Base-by-base conservation (phyloP, 2,797 vertebrate species). In the Hirundo rustica region DNA sequence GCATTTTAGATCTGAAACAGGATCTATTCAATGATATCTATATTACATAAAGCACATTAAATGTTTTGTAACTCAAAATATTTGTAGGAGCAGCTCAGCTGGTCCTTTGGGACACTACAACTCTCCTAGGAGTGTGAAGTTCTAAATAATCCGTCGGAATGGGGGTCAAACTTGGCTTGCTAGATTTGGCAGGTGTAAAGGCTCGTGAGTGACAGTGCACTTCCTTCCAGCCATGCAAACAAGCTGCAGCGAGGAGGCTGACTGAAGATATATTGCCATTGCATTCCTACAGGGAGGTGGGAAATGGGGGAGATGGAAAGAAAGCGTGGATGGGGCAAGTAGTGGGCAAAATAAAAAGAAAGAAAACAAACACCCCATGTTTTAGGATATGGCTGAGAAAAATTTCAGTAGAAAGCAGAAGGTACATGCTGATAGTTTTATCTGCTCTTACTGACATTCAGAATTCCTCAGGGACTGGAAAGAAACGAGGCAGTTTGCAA, bases 371-470 rank as follows among this genome's bases (percentile, higher is more conserved):
- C 13, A 60, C 5, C 16, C 23, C 32, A 10, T 19, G n/a, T 53
- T 91, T 87, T 51, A 60, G 45, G 71, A 54, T 32, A 53, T 0
- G 0, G 40, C n/a, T 76, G 26, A 85, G 34, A 66, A 95, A 84
- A 79, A 53, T 0, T 4, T 30, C 45, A 50, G 44, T 78, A 74
- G 60, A 73, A 94, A 93, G 25, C 44, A 93, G 88, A 92, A 92
- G 57, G 36, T 95, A 85, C 25, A 30, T 6, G 23, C 62, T 87
- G 64, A 58, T 80, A 65, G 70, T 89, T 95, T 92, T 92, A 94
- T 95, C 84, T 82, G 53, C 81, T 92, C 75, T 73, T 86, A 60
- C 83, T 92, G 90, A 95, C 80, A 91, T 67, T 38, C 81, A 87
- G 77, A 87, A 94, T 79, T 95, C 93, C 92, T 92, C 61, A 71